Evolutionary conservation across 2,797 vertebrate species (phyloP).

Genomic region (Cyclura pinguis): DNA sequence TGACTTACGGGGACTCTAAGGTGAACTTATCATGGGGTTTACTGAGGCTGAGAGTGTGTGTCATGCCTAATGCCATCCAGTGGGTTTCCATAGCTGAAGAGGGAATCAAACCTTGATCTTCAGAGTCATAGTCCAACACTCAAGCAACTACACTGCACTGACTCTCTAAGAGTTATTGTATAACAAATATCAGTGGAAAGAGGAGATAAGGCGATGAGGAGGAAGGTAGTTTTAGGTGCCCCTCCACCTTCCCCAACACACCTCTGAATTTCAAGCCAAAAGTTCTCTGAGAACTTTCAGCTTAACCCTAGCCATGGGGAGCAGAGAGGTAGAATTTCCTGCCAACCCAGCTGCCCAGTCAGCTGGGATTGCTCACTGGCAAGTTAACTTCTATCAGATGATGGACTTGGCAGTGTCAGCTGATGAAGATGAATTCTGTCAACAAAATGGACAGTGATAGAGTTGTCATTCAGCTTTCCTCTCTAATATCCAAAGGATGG

Average conservation of each 20-base stretch:
- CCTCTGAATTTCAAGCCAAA: neutral
- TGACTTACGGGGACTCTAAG: too few relatives aligned
- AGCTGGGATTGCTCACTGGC: neutral
- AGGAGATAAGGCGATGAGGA: neutral
- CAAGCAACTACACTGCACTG: too few relatives aligned
- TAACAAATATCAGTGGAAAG: too few relatives aligned
- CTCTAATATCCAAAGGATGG: neutral
- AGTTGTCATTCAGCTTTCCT: neutral
- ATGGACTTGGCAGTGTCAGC: neutral
- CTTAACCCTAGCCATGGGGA: neutral
- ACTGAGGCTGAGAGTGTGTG: too few relatives aligned
- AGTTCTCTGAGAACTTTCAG: neutral
- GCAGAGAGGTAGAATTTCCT: neutral
- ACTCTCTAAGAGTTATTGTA: too few relatives aligned
- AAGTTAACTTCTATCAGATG: neutral
- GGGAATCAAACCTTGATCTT: too few relatives aligned
- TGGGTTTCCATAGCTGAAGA: too few relatives aligned
- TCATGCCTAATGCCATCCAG: too few relatives aligned
- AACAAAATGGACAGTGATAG: constrained; percentile 27
- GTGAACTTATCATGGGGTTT: too few relatives aligned
- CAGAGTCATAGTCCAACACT: too few relatives aligned
- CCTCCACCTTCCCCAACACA: too few relatives aligned
- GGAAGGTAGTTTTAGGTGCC: neutral
- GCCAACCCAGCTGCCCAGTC: neutral
- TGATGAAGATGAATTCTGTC: constrained; percentile 23